A percentile compares a stretch with the other conserved stretches of the same genome.
These are phyloP conservation scores for Dipodomys spectabilis DNA, from an alignment of 2,113 vertebrate species.

Conservation along the genomic window DNA sequence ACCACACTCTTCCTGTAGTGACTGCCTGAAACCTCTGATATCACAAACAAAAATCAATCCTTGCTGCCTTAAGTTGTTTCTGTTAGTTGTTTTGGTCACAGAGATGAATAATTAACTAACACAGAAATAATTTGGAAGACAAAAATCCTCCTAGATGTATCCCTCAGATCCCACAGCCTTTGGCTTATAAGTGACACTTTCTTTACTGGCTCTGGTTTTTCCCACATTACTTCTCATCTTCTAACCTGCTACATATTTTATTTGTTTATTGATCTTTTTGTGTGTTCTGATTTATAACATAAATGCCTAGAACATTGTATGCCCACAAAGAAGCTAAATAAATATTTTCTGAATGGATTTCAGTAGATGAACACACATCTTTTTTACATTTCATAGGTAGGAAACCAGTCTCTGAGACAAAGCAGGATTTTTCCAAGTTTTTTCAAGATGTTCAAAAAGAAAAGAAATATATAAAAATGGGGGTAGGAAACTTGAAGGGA, in stretches of 20 bases:
- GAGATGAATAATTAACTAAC: not conserved
- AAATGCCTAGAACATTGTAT: not conserved
- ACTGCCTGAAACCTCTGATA: not conserved
- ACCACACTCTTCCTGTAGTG: not conserved
- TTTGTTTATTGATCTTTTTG: not conserved
- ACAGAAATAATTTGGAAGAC: not conserved
- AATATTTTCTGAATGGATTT: conserved; percentile 32
- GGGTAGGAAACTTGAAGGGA: no score
- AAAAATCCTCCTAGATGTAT: not conserved
- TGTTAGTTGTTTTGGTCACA: not conserved
- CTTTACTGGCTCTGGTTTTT: not conserved
- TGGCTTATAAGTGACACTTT: not conserved
- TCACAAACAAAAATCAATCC: not conserved
- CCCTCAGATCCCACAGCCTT: not conserved
- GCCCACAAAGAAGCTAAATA: conserved; percentile 11
- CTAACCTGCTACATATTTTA: not conserved
- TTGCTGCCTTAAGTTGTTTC: not conserved
- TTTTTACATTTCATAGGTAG: conserved; percentile 19
- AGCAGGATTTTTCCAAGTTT: not conserved
- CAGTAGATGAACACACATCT: not conserved
- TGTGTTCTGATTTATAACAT: not conserved
- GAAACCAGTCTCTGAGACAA: not conserved
- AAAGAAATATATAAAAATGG: not conserved
- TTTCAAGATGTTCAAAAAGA: not conserved
- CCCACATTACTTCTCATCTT: not conserved